A percentile compares a stretch with the other conserved stretches of the same genome.
phyloP scores from a whole-genome alignment of 2,113 vertebrate genomes.

The Oceanites oceanicus region DNA sequence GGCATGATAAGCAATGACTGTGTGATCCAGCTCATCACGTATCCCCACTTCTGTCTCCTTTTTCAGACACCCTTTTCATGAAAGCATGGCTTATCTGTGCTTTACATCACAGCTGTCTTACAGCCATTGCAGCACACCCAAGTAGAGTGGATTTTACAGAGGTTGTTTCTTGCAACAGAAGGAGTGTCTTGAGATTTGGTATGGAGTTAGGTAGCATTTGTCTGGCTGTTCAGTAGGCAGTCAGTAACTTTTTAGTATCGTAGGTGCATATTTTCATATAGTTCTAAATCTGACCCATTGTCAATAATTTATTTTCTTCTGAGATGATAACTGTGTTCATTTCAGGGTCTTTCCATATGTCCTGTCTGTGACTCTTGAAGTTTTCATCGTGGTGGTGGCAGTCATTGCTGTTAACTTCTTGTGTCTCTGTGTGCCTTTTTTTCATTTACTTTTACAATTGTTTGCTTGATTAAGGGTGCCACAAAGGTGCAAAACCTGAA shows the following conservation, averaged over 20 bases:
- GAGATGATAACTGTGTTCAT: background rate
- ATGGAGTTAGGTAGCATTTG: background rate
- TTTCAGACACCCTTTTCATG: background rate
- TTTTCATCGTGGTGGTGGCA: background rate
- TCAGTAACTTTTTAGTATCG: background rate
- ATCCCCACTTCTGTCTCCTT: background rate
- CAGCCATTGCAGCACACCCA: background rate
- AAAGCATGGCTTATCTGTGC: background rate
- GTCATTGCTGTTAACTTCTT: conserved; percentile 19
- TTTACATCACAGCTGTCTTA: background rate
- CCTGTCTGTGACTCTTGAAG: background rate
- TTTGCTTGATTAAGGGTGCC: conserved; percentile 25
- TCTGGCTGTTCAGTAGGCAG: background rate
- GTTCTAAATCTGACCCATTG: background rate
- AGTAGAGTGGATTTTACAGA: background rate
- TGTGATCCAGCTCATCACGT: background rate
- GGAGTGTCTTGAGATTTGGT: background rate
- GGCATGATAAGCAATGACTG: background rate
- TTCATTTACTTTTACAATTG: conserved; percentile 52
- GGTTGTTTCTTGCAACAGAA: background rate
- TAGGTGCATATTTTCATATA: background rate
- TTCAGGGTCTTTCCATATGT: background rate
- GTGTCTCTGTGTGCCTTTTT: conserved; percentile 21
- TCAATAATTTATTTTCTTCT: background rate
- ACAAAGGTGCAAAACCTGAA: conserved; percentile 29